Evolutionary conservation across 1,140 invertebrate species (phyloP).

Genomic region (Drosophila cardini): DNA sequence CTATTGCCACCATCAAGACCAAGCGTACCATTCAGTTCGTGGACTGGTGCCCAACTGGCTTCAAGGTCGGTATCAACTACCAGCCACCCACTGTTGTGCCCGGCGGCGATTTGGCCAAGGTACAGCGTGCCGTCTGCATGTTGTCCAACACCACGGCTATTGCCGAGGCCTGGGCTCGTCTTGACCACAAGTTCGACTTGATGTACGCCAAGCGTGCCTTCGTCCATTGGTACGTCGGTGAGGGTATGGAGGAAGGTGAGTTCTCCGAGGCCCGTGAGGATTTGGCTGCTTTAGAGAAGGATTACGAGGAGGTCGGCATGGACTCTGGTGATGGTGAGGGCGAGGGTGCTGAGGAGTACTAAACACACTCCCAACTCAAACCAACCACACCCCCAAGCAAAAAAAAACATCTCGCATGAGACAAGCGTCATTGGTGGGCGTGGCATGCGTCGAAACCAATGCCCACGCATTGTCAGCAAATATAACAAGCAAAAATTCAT

Average conservation of each 20-base stretch:
- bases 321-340: slow-evolving; percentile 90
- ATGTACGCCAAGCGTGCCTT: slow-evolving; percentile 94
- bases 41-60: slow-evolving; percentile 96
- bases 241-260: slow-evolving; percentile 94
- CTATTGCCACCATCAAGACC: slow-evolving; percentile 94
- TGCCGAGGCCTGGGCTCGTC: slow-evolving; percentile 91
- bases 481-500: slow-evolving; percentile 36
- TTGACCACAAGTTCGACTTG: slow-evolving; percentile 93
- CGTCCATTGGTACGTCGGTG: slow-evolving; percentile 94
- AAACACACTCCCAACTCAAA: slow-evolving; percentile 59
- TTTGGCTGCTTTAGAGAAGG: slow-evolving; percentile 93
- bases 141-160: slow-evolving; percentile 94
- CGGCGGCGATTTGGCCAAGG: slow-evolving; percentile 92
- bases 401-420: slow-evolving; percentile 38
- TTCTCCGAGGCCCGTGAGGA: slow-evolving; percentile 95
- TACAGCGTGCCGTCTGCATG: slow-evolving; percentile 91
- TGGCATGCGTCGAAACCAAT: slow-evolving; percentile 61
- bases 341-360: slow-evolving; percentile 90
- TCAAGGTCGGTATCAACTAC: slow-evolving; percentile 93
- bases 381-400: not conserved
- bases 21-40: slow-evolving; percentile 95
- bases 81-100: slow-evolving; percentile 93
- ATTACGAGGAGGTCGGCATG: slow-evolving; percentile 93
- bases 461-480: slow-evolving; percentile 43
- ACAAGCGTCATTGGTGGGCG: slow-evolving; percentile 17